Evolutionary conservation across 2,113 vertebrate genomes (phyloP), one percentile per base, ranked within the genome.

Genomic region (Clarias macrocephalus): DNA sequence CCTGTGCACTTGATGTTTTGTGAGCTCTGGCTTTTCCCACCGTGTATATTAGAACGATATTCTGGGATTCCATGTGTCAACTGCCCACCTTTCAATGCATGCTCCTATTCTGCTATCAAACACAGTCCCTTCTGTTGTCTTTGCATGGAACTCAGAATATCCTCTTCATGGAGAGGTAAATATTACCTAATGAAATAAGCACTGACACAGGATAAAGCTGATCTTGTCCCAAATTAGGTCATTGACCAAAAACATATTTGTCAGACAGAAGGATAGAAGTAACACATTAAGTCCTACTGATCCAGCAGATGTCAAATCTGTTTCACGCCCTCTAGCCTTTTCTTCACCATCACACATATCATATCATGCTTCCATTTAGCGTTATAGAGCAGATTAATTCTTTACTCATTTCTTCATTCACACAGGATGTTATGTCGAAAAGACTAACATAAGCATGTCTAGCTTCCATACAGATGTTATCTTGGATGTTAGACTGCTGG

Each of bases 1-100:
- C 97, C 97, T 99, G 97, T 97, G 97, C 97, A 96, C 96, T 97
- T 96, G 96, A 96, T 98, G 96, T 98, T 96, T 97, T 96, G 96
- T 96, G 95, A 97, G 95, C 96, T 96, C 96, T 96, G 97, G 95
- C 96, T 96, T 96, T 93, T 88, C 91, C 94, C 94, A 95, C 94
- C 89, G 94, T 91, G 85, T 98, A 98, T 98, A 99, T 99, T 98
- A 98, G 94, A 97, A 99, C 99, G 98, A 98, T 99, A 99, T 99
- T 98, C 97, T 96, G 94, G 91, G 89, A 83, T 91, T 82, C 37
- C 70, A 11, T 75, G 12, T 37, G 15, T 23, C 23, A 68, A 57
- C 73, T 77, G 57, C 82, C 82, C 52, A 33, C 72, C 79, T 68
- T 60, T 87, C 73, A 88, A 85, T 76, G 85, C 90, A 90, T 91